Percentiles rank a stretch among this genome's conserved stretches.
These are phyloP conservation scores for Pungitius pungitius DNA, from an alignment of 2,113 vertebrate species.

Conservation along the genomic window DNA sequence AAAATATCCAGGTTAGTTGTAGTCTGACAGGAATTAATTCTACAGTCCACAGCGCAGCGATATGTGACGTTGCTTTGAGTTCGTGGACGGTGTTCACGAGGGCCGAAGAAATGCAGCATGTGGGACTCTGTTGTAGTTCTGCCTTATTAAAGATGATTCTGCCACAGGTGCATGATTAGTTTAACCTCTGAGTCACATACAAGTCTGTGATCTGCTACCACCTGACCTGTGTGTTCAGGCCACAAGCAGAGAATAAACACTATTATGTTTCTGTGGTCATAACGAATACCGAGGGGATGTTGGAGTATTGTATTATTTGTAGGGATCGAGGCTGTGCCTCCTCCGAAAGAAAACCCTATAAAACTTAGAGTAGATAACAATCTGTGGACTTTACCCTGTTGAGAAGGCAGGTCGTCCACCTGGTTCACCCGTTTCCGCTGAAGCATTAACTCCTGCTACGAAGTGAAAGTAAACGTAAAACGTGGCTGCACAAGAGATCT, in stretches of 20 bases:
- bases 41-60: neutral
- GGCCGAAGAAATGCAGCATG: too few species aligned
- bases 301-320: conserved; percentile 78
- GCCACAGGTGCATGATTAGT: conserved; percentile 78
- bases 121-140: too few species aligned
- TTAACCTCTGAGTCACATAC: conserved; percentile 72
- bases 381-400: fast-evolving
- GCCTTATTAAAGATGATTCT: too few species aligned
- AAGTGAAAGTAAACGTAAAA: neutral
- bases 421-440: neutral
- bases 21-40: neutral
- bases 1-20: neutral
- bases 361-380: neutral
- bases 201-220: conserved; percentile 75
- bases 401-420: too few species aligned
- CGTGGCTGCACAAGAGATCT: neutral
- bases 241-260: conserved; percentile 70
- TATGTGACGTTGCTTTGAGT: neutral
- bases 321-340: conserved; percentile 35
- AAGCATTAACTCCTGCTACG: neutral
- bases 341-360: neutral
- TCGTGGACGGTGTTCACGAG: too few species aligned
- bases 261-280: conserved; percentile 76
- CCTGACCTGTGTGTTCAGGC: conserved; percentile 73
- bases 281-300: conserved; percentile 70